Conservation (phyloP, 2,113 vertebrate genomes). For the Notiomystis cincta region DNA sequence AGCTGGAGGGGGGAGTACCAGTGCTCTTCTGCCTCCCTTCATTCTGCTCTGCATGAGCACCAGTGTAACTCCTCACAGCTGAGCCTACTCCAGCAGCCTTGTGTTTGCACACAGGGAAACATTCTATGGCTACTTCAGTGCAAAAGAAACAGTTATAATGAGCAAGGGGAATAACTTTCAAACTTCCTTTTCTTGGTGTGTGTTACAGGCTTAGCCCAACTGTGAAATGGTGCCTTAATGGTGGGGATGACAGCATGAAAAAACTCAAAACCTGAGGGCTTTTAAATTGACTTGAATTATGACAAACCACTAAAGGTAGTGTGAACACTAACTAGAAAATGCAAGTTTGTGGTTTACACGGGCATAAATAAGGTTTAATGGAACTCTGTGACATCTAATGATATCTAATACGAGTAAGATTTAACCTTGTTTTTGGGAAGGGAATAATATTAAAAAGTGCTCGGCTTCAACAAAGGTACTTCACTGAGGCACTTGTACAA, state of each 20-base stretch:
- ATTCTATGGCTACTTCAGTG: background rate
- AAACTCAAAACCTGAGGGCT: conserved; percentile 37
- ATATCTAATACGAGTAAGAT: background rate
- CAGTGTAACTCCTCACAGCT: background rate
- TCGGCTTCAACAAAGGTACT: background rate
- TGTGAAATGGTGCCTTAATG: conserved; percentile 42
- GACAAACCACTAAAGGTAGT: conserved; percentile 37
- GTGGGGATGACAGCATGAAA: conserved; percentile 41
- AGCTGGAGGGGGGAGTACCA: background rate
- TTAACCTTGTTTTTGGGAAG: background rate
- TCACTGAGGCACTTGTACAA: background rate
- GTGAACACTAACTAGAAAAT: conserved; percentile 20
- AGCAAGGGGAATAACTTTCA: background rate
- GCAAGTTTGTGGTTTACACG: background rate
- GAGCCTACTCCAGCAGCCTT: background rate
- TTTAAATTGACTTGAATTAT: conserved; percentile 49
- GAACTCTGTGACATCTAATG: background rate
- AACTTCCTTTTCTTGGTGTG: conserved; percentile 40
- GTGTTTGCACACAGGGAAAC: background rate
- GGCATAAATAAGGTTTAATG: conserved; percentile 9
- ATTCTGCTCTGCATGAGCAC: background rate
- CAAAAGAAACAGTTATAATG: background rate
- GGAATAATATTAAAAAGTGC: background rate
- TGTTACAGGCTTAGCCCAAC: conserved; percentile 31
- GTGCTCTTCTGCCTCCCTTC: background rate